phyloP scores from a whole-genome alignment of 2,888 invertebrate genomes.

The Bembecia ichneumoniformis region DNA sequence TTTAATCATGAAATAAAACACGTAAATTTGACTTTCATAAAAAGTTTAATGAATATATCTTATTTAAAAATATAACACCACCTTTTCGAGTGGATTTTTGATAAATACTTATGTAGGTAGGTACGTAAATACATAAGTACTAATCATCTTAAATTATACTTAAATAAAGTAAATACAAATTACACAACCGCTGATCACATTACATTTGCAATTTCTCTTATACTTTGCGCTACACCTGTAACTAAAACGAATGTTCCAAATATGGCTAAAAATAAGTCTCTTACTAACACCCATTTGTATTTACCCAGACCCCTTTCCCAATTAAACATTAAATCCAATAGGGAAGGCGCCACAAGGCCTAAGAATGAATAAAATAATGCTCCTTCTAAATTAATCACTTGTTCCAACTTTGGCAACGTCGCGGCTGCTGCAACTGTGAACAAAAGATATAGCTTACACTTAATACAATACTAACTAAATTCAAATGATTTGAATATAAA shows the following conservation, averaged over 20 bases:
- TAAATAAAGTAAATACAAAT: background rate
- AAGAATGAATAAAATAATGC: constrained; percentile 78
- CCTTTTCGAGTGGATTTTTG: too few relatives aligned
- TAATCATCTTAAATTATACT: too few relatives aligned
- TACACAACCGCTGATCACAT: constrained; percentile 12
- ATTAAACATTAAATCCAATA: constrained; percentile 78
- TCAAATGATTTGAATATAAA: too few relatives aligned
- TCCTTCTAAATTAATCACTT: constrained; percentile 64
- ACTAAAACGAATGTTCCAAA: constrained; percentile 78
- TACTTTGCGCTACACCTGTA: constrained; percentile 73
- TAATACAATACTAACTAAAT: too few relatives aligned
- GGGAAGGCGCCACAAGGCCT: constrained; percentile 82
- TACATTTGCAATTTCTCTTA: constrained; percentile 44
- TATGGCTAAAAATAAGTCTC: constrained; percentile 73
- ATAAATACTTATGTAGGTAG: too few relatives aligned
- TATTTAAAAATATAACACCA: background rate
- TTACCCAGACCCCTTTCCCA: constrained; percentile 79
- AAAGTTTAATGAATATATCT: background rate
- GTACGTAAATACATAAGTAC: background rate
- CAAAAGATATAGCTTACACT: too few relatives aligned
- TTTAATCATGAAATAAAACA: background rate
- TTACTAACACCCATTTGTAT: constrained; percentile 78
- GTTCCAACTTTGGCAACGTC: constrained; percentile 47
- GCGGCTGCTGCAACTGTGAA: constrained; percentile 52
- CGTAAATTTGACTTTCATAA: background rate